phyloP scores from a whole-genome alignment of 2,113 vertebrate species.

The Brachionichthys hirsutus region DNA sequence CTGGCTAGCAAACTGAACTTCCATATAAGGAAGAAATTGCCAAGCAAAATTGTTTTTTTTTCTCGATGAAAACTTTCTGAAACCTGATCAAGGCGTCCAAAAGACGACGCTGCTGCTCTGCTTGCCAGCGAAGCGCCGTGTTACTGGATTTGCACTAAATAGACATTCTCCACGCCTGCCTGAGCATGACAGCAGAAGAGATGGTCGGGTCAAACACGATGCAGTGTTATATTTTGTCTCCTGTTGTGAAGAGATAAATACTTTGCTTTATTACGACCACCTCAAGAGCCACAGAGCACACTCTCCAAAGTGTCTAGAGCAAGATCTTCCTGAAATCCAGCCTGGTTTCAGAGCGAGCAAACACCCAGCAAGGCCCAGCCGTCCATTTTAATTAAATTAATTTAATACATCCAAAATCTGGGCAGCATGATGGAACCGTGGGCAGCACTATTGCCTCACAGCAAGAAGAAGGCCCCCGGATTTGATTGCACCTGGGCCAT shows the following conservation, averaged over 20 bases:
- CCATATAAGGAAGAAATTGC: conserved; percentile 43
- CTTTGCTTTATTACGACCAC: background rate
- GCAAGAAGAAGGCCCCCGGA: too few species aligned
- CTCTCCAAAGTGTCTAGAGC: background rate
- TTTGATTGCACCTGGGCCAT: too few species aligned
- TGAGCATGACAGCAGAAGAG: conserved; percentile 47
- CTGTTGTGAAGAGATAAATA: background rate
- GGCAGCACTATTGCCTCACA: too few species aligned
- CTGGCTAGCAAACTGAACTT: background rate
- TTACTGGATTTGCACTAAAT: conserved; percentile 22
- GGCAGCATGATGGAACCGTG: too few species aligned
- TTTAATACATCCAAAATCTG: too few species aligned
- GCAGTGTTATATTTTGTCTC: conserved; percentile 10
- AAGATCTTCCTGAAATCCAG: background rate
- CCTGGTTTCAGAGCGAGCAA: too few species aligned
- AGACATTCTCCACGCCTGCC: conserved; percentile 41
- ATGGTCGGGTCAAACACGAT: conserved; percentile 1
- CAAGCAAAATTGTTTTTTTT: conserved; percentile 44
- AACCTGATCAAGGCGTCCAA: conserved; percentile 22
- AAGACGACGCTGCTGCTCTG: conserved; percentile 32
- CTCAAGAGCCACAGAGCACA: background rate
- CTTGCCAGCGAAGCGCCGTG: conserved; percentile 27
- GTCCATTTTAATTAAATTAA: too few species aligned
- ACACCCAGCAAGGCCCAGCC: too few species aligned
- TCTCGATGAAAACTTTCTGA: conserved; percentile 21